Percentiles rank a stretch among this genome's conserved stretches.
These are phyloP conservation scores for Zaprionus inermis DNA, from an alignment of 1,140 invertebrate genomes.

Conservation along the genomic window DNA sequence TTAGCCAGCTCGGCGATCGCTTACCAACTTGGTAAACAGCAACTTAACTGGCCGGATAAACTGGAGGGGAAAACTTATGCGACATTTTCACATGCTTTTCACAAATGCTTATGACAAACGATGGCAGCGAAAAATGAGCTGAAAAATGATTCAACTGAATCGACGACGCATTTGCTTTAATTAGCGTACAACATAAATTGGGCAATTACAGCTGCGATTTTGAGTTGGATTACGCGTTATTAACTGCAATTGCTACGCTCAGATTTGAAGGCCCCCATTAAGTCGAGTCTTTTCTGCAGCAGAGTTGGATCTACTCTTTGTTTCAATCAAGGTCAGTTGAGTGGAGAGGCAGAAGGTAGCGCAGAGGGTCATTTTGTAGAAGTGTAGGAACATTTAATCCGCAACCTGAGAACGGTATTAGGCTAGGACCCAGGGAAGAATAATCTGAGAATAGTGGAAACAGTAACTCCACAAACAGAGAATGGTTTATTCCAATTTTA, in stretches of 20 bases:
- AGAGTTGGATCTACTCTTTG: constrained; percentile 1
- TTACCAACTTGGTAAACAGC: constrained; percentile 50
- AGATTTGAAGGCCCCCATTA: not conserved
- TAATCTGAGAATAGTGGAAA: too few relatives aligned
- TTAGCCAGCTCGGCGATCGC: constrained; percentile 30
- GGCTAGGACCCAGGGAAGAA: not conserved
- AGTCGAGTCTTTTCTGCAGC: not conserved
- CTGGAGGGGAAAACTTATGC: constrained; percentile 2
- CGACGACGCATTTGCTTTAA: constrained; percentile 28
- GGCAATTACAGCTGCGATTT: not conserved
- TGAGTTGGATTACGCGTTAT: not conserved
- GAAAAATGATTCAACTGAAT: constrained; percentile 12
- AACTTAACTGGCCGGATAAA: constrained; percentile 13
- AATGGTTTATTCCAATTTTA: too few relatives aligned
- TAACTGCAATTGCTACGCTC: not conserved
- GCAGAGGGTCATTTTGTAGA: not conserved
- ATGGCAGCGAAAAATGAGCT: not conserved
- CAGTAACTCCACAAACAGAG: too few relatives aligned
- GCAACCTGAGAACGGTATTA: not conserved
- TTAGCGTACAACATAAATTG: constrained; percentile 25
- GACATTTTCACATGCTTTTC: constrained; percentile 3
- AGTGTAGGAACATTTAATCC: not conserved
- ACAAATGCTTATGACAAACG: constrained; percentile 2
- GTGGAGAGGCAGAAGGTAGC: not conserved
- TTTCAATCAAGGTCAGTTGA: not conserved